Evolutionary conservation across 2,888 invertebrate species (phyloP).

Genomic region (Steromphala cineraria): DNA sequence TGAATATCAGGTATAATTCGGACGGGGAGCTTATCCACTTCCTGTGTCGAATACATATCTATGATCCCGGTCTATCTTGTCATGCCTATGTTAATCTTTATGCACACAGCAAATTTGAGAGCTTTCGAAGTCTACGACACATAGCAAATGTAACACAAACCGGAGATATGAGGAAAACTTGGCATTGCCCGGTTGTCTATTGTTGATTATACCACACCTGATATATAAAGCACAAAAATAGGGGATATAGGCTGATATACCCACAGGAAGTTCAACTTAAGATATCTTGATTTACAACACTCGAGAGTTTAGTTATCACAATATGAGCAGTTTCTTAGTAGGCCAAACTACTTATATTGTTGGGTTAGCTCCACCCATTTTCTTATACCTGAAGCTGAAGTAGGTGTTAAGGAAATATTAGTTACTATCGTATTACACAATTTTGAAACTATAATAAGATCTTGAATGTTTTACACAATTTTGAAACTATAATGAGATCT

Average conservation of each 20-base stretch:
- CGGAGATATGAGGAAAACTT: neutral
- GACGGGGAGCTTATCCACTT: no score
- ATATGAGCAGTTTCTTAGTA: neutral
- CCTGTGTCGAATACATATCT: no score
- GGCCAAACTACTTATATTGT: neutral
- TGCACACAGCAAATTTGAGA: neutral
- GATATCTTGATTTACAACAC: conserved; percentile 8
- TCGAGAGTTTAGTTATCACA: neutral
- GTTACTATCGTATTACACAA: no score
- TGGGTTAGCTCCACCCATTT: no score
- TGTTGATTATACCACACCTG: no score
- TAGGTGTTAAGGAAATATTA: no score
- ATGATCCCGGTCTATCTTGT: no score
- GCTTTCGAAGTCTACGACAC: neutral
- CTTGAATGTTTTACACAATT: no score
- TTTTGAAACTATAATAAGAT: no score
- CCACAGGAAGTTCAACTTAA: conserved; percentile 9
- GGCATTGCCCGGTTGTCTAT: neutral
- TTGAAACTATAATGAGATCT: no score
- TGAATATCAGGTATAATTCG: no score
- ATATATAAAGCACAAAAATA: neutral
- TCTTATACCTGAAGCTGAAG: no score
- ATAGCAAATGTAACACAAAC: neutral
- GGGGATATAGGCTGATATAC: neutral
- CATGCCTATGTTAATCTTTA: neutral